Conservation (phyloP, 1,140 invertebrate species). For the Bombus picipes region DNA sequence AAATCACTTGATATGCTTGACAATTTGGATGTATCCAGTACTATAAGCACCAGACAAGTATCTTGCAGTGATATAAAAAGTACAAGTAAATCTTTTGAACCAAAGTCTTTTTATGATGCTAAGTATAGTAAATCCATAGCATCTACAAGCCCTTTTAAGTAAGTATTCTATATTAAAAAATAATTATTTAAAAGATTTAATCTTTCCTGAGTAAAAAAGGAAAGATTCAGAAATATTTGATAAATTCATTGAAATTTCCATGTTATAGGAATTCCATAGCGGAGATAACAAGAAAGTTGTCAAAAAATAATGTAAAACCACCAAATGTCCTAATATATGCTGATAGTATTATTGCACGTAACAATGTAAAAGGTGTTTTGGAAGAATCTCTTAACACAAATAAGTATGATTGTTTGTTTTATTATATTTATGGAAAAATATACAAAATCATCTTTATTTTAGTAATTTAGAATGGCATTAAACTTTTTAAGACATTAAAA, state of each 20-base stretch:
- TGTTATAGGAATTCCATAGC: conserved; percentile 28
- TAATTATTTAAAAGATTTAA: background rate
- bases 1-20: conserved; percentile 19
- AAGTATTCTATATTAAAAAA: background rate
- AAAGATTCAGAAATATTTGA: background rate
- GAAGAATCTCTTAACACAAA: conserved; percentile 87
- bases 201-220: background rate
- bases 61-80: conserved; percentile 23
- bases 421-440: background rate
- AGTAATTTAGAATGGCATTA: background rate
- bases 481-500: background rate
- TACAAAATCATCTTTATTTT: too few species aligned
- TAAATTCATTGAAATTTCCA: background rate
- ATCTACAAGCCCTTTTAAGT: background rate
- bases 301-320: conserved; percentile 83
- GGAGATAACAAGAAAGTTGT: background rate
- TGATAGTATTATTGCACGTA: conserved; percentile 88
- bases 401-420: conserved; percentile 82
- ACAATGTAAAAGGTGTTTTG: conserved; percentile 88
- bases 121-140: background rate
- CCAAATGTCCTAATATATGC: conserved; percentile 93
- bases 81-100: conserved; percentile 1
- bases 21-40: background rate
- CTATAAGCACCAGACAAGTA: conserved; percentile 8
- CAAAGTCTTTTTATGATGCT: background rate